Percentiles rank a stretch among this genome's conserved stretches.
Evolutionary conservation across 2,888 invertebrate genomes (phyloP).

Genomic region (Esperia sulphurella): DNA sequence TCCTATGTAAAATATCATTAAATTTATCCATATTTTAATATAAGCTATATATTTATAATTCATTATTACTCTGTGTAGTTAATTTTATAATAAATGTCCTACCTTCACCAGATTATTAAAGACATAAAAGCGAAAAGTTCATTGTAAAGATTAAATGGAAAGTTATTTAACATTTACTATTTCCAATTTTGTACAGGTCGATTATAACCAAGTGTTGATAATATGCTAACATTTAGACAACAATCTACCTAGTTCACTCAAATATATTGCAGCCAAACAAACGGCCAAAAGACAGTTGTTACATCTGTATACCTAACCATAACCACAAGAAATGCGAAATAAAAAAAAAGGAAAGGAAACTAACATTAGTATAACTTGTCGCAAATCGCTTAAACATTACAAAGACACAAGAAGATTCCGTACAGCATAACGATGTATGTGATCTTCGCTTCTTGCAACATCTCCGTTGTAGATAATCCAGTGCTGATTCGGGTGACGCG

Average conservation of each 20-base stretch:
- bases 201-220: neutral
- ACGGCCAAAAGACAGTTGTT: neutral
- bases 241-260: slow-evolving; percentile 6
- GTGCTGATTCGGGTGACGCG: slow-evolving; percentile 67
- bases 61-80: slow-evolving; percentile 20
- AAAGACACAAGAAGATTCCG: neutral
- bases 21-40: slow-evolving; percentile 21
- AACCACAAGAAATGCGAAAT: slow-evolving; percentile 12
- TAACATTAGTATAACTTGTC: slow-evolving; percentile 10
- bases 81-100: slow-evolving; percentile 35
- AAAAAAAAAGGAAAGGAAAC: slow-evolving; percentile 13
- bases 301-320: slow-evolving; percentile 5
- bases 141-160: neutral
- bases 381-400: slow-evolving; percentile 8
- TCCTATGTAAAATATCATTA: slow-evolving; percentile 27
- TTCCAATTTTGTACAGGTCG: slow-evolving; percentile 7
- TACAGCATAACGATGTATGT: neutral
- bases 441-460: slow-evolving; percentile 5
- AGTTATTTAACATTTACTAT: neutral
- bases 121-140: slow-evolving; percentile 18
- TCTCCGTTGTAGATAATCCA: slow-evolving; percentile 34
- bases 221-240: neutral
- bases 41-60: neutral
- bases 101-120: slow-evolving; percentile 49
- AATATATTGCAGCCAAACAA: slow-evolving; percentile 6